phyloP scores from a whole-genome alignment of 2,888 invertebrate species.

The Phlogophora meticulosa region DNA sequence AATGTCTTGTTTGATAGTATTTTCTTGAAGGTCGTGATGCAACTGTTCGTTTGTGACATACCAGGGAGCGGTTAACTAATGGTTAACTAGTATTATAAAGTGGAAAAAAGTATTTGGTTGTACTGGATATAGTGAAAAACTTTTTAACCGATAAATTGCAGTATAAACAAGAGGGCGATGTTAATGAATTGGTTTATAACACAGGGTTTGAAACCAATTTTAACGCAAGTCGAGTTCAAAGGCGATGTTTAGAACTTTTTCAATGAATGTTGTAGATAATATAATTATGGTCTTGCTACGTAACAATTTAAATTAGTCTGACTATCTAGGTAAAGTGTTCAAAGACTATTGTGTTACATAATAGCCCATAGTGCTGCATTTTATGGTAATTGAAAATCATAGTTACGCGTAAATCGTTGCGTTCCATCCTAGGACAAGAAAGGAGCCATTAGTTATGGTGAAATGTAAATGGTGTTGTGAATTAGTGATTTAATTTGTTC shows the following conservation, averaged over 20 bases:
- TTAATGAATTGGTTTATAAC: no score
- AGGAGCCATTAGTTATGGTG: slow-evolving; percentile 21
- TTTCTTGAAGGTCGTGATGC: no score
- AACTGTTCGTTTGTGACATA: no score
- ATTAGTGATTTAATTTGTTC: slow-evolving; percentile 4
- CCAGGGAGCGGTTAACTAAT: no score
- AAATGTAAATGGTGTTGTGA: slow-evolving; percentile 16
- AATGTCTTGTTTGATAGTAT: slow-evolving; percentile 2
- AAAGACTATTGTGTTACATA: slow-evolving; percentile 30
- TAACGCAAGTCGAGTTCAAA: no score
- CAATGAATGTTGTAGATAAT: background rate
- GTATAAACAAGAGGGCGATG: no score
- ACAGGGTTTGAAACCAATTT: no score
- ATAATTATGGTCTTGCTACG: background rate
- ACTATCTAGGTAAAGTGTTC: background rate
- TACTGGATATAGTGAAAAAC: no score
- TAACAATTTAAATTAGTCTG: slow-evolving; percentile 8
- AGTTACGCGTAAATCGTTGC: slow-evolving; percentile 23
- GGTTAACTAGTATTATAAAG: no score
- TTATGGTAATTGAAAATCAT: slow-evolving; percentile 56
- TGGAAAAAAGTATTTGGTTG: no score
- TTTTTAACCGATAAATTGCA: no score
- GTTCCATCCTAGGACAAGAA: slow-evolving; percentile 38
- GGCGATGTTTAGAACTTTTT: no score
- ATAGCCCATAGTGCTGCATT: slow-evolving; percentile 47